Base-by-base conservation (phyloP, 37 sponge, comb jelly and placozoan genomes). In the Diacarnus erythraeanus region DNA sequence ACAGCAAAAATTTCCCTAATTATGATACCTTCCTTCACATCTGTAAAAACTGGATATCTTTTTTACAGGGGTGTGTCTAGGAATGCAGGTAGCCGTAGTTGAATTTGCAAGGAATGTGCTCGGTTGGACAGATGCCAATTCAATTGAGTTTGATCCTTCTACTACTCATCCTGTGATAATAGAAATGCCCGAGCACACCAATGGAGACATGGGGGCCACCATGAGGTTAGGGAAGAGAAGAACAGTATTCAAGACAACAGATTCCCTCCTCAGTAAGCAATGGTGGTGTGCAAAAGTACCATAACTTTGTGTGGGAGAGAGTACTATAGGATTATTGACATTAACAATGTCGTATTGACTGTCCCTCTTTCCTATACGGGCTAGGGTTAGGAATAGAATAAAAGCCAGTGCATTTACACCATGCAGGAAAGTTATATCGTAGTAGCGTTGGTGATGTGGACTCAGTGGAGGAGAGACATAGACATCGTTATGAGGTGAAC, bases 111-210 rank as follows among this genome's bases (percentile, higher is more conserved):
- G 98, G 25, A 95, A 82, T 75, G 91, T 95, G 29, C 75, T 95
- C 31, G 95, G 87, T 26, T 81, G 84, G 89, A 69, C 69, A 63
- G 93, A 93, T 79, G 96, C 96, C 29, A 80, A 95, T 35, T 95
- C 96, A 17, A 78, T 80, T 30, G 96, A 95, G 74, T 88, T 93
- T 74, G 57, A 89, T 67, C 77, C 83, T 1, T 64, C 65, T 60
- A 88, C 96, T 26, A 71, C 71, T 25, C 76, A 95, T 54, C 92
- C 89, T 29, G 90, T 95, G 59, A 88, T 95, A 9, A 90, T 97
- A 30, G 98, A 97, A 78, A 97, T 97, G 98, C 98, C 98, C 1
- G 98, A 97, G 67, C 95, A 92, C 91, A 92, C 92, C 75, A 88
- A 90, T 40, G 95, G 93, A 1, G 73, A 94, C 40, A 86, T 95